phyloP scores from a whole-genome alignment of 2,113 vertebrate genomes.

The Coptodon rendalli region DNA sequence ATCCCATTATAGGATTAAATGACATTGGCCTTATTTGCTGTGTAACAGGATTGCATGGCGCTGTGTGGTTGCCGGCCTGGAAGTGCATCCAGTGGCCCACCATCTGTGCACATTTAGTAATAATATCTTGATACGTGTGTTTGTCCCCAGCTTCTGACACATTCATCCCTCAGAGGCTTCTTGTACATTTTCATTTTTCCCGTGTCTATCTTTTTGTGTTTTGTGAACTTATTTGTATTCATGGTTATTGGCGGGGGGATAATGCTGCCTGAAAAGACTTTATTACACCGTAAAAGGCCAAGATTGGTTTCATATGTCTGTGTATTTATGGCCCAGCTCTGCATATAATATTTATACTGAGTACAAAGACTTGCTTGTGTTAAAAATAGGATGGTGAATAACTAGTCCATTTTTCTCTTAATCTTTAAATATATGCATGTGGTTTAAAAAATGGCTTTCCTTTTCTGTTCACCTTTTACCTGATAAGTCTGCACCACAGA shows the following conservation, averaged over 20 bases:
- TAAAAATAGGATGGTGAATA: not conserved
- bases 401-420: not conserved
- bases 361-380: not conserved
- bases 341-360: constrained; percentile 8
- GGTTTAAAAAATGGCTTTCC: not conserved
- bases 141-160: not conserved
- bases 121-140: not conserved
- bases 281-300: not conserved
- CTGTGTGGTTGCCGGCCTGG: not conserved
- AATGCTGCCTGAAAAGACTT: not conserved
- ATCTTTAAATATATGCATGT: not conserved
- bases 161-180: not conserved
- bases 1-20: constrained; percentile 65
- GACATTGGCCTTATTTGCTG: constrained; percentile 52
- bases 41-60: constrained; percentile 48
- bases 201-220: not conserved
- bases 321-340: not conserved
- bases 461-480: not conserved
- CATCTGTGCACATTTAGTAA: constrained; percentile 8
- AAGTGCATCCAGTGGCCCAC: not conserved
- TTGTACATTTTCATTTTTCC: not conserved
- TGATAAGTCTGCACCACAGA: not conserved
- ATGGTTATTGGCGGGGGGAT: not conserved
- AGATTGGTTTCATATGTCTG: not conserved
- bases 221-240: not conserved